Percentiles rank a stretch among this genome's conserved stretches.
These are phyloP conservation scores for Muschampia plurimacula DNA, from an alignment of 2,888 invertebrate genomes.

Conservation along the genomic window DNA sequence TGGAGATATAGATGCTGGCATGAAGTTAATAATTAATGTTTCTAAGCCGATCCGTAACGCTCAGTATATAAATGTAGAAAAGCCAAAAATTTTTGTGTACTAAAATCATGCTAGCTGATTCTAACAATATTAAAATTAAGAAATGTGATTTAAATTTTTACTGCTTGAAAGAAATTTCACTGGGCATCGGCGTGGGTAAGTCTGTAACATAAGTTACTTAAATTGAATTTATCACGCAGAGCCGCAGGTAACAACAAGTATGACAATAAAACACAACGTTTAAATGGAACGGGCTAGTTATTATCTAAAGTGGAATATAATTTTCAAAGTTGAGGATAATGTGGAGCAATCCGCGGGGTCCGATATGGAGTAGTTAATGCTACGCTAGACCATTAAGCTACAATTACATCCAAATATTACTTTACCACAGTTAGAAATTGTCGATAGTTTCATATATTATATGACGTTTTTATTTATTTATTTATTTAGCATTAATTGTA, in stretches of 20 bases:
- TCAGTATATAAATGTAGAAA: too few relatives aligned
- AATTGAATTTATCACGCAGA: neutral
- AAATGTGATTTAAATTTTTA: neutral
- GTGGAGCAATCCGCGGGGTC: constrained; percentile 29
- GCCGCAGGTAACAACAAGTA: neutral
- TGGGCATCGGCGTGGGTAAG: neutral
- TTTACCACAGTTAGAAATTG: constrained; percentile 4
- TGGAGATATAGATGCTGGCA: too few relatives aligned
- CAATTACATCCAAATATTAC: constrained; percentile 27
- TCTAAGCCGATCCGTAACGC: too few relatives aligned
- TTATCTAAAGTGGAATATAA: constrained; percentile 37
- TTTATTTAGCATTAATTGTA: too few relatives aligned
- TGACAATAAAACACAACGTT: neutral
- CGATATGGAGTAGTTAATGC: constrained; percentile 31
- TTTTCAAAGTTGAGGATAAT: constrained; percentile 37
- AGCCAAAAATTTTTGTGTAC: too few relatives aligned
- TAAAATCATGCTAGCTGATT: too few relatives aligned
- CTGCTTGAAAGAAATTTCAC: neutral
- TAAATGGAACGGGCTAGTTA: constrained; percentile 20
- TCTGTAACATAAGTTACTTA: neutral
- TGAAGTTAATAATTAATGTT: too few relatives aligned
- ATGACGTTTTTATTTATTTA: neutral
- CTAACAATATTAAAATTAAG: too few relatives aligned
- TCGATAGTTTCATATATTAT: neutral
- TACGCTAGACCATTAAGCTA: constrained; percentile 28